Evolutionary conservation across 2,888 invertebrate species (phyloP), one percentile per base, ranked within the genome.

Genomic region (Troides oblongomaculatus): DNA sequence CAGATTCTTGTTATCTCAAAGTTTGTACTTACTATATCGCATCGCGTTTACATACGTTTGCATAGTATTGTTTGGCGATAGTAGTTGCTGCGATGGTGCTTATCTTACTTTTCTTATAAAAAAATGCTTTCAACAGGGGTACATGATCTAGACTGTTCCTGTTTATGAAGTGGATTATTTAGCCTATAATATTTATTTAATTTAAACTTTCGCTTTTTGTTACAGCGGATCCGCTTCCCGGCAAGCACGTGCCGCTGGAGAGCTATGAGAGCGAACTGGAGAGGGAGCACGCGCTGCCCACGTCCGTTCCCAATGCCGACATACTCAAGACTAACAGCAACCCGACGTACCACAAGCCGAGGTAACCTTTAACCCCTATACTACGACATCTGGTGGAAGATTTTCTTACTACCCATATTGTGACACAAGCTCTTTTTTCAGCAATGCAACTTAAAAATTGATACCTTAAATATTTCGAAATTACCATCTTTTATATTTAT

Each of bases 251-350:
- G 75, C 93, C 93, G 78, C 85, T 92, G 74, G 93, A 93, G 81
- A 92, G 90, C 85, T 96, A 96, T 90, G 96, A 96, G 79, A 90
- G 94, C 63, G 96, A 96, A 84, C 81, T 96, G 85, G 96, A 96
- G 85, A 92, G 95, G 75, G 96, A 96, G 86, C 96, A 96, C 86
- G 95, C 94, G 61, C 83, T 96, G 80, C 96, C 96, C 23, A 96
- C 96, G 74, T 95, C 95, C 71, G 96, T 96, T 68, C 96, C 96
- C 71, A 95, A 95, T 78, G 96, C 96, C n/a, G 96, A 96, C 86
- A 95, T 96, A 77, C 92, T 96, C 81, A 95, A 96, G 88, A 95
- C 96, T 81, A 95, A 96, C 87, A 95, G 95, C 86, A 95, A 96
- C 84, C 95, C 95, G 73, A 94, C 95, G 70, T 95, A 96, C 85